Evolutionary conservation across 2,797 vertebrate species (phyloP).

Genomic region (Poecilia wingei): DNA sequence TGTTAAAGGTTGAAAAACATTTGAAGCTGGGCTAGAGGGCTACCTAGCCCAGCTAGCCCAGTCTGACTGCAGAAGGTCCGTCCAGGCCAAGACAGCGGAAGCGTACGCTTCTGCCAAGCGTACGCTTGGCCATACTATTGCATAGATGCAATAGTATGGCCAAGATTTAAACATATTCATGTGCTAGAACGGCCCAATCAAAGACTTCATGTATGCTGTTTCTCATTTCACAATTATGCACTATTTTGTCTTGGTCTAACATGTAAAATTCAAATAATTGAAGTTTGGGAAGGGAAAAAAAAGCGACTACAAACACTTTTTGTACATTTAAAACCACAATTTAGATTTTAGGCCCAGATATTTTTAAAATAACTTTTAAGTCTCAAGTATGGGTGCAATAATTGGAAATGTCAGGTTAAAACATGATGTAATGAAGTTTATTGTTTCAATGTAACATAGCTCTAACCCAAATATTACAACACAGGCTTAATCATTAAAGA

Average conservation of each 20-base stretch:
- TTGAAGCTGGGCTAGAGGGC: background rate
- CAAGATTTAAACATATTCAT: background rate
- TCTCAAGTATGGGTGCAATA: background rate
- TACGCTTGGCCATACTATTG: too few relatives aligned
- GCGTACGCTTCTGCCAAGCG: too few relatives aligned
- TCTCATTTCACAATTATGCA: background rate
- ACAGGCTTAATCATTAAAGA: slow-evolving; percentile 22
- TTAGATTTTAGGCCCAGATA: slow-evolving; percentile 3
- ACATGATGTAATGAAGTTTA: background rate
- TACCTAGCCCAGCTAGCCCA: background rate
- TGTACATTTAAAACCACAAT: background rate
- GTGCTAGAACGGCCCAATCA: background rate
- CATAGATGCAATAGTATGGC: background rate
- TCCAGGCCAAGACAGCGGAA: too few relatives aligned
- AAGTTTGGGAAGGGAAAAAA: background rate
- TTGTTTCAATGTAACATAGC: slow-evolving; percentile 7
- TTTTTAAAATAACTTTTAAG: background rate
- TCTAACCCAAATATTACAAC: slow-evolving; percentile 36
- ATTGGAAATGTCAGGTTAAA: slow-evolving; percentile 1
- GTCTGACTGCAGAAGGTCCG: too few relatives aligned
- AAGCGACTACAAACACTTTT: background rate
- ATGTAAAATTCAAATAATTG: background rate
- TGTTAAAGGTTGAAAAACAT: background rate
- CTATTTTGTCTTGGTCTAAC: background rate
- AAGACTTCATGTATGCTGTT: background rate